Base-by-base conservation (phyloP, 2,113 vertebrate species). In the Lagopus muta region DNA sequence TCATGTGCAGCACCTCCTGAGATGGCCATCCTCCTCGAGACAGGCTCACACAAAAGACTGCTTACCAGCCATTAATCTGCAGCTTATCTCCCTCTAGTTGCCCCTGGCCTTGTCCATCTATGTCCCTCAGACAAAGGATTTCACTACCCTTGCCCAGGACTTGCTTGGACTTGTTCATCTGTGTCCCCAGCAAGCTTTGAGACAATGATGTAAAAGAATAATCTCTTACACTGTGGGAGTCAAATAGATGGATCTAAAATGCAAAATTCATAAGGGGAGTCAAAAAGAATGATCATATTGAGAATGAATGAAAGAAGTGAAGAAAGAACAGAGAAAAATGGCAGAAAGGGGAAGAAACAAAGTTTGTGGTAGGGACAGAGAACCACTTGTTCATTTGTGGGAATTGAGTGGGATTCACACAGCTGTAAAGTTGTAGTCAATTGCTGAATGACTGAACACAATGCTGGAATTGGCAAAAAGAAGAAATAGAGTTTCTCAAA, bases 381-480 rank as follows among this genome's bases (percentile, higher is more conserved):
- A 90, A 43, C 27, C 1, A 34, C 14, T 90, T 83, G 62, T 83
- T 94, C 80, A 52, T 67, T 81, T 6, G 0, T 75, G 57, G 62
- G 77, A 95, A 92, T 21, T 88, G 62, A 93, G 36, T 70, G 47
- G 61, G 52, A 83, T 82, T 54, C 15, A 52, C 69, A 83, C 78
- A 65, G 11, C 52, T 81, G 61, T 61, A 65, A 86, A 82, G 81
- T 4, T 50, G 38, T 36, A 45, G n/a, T 54, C 40, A 87, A 17
- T 27, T 28, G 61, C 28, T 72, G 69, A 88, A 72, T 27, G 36
- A 72, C 13, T 89, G 62, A 14, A 84, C 83, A 86, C 30, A 84
- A 75, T 72, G 30, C 22, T 57, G 4, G 11, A 90, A 60, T 52
- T 2, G 0, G 8, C 1, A 54, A 69, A 61, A 82, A 82, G 79